Evolutionary conservation across 2,888 invertebrate species (phyloP), one percentile per base, ranked within the genome.

Genomic region (Hyles lineata): DNA sequence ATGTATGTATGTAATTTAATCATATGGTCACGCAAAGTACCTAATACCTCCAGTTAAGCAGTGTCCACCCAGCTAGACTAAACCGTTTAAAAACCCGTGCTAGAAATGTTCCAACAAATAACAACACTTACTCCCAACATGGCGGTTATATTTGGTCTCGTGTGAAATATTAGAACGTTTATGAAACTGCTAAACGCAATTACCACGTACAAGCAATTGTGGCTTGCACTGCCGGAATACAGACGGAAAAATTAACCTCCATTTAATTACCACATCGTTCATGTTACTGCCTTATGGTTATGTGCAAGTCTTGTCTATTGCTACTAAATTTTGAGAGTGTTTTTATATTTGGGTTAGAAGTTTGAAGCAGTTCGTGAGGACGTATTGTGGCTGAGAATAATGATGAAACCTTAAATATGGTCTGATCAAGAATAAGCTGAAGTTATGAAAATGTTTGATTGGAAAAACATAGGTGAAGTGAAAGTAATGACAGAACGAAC

Each of bases 221-320:
- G 55, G 70, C 70, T 62, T 62, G 73, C 70, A 70, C 35, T 58
- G 21, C 35, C 62, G n/a, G 62, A 73, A 63, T 62, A 62, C 19
- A 55, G 61, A 72, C 58, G 63, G 52, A 70, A 72, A 61, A 70
- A 73, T 73, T 61, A 73, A 73, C 73, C 73, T 35, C 52, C n/a
- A 70, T 73, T 70, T 70, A 73, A 73, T 72, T 72, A 63, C 67
- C 43, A 23, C 67, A 67, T 67, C 32, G 62, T 19, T 8, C 15
- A 17, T 67, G 43, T 67, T 67, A 50, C 67, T 23, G 23, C 43
- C n/a, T 43, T 63, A 63, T 21, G n/a, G 32, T 63, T 43, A 43
- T 43, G 6, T 43, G 21, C 17, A 63, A 15, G 43, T 63, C 21
- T 21, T 21, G 29, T 62, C 5, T 62, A 5, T 35, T 5, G 6